phyloP scores from a whole-genome alignment of 2,888 invertebrate species.

The Kuschelorhynchus macadamiae region DNA sequence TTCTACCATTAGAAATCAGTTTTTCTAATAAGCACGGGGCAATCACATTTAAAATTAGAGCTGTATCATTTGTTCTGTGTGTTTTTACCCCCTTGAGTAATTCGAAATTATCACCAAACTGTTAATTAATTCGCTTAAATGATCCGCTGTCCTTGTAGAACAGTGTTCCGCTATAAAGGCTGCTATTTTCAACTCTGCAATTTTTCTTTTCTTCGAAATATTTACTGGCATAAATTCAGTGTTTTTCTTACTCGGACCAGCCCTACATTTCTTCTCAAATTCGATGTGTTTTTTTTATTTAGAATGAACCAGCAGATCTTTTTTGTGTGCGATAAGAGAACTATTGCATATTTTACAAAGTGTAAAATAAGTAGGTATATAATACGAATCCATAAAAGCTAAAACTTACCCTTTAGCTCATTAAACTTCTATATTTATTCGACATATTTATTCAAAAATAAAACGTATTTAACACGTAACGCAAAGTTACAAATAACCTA shows the following conservation, averaged over 20 bases:
- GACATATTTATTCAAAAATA: too few relatives aligned
- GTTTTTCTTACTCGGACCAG: not conserved
- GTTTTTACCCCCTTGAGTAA: not conserved
- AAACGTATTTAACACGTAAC: too few relatives aligned
- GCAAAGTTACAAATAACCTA: too few relatives aligned
- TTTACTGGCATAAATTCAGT: not conserved
- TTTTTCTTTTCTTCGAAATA: not conserved
- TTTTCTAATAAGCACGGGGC: not conserved
- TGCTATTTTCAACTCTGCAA: not conserved
- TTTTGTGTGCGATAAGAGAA: not conserved
- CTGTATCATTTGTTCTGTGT: not conserved
- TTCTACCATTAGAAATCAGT: not conserved
- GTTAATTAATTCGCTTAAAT: not conserved
- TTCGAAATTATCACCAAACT: not conserved
- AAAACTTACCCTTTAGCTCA: too few relatives aligned
- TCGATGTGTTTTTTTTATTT: not conserved
- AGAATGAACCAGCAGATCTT: not conserved
- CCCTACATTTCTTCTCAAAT: not conserved
- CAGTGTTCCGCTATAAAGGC: not conserved
- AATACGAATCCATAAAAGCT: too few relatives aligned
- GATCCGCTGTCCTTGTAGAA: not conserved
- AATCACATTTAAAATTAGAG: not conserved
- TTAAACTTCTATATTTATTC: too few relatives aligned
- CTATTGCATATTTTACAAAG: not conserved
- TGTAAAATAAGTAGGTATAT: too few relatives aligned